Percentiles rank a stretch among this genome's conserved stretches.
These are phyloP conservation scores for Caranx ignobilis DNA, from an alignment of 2,113 vertebrate genomes.

Conservation along the genomic window DNA sequence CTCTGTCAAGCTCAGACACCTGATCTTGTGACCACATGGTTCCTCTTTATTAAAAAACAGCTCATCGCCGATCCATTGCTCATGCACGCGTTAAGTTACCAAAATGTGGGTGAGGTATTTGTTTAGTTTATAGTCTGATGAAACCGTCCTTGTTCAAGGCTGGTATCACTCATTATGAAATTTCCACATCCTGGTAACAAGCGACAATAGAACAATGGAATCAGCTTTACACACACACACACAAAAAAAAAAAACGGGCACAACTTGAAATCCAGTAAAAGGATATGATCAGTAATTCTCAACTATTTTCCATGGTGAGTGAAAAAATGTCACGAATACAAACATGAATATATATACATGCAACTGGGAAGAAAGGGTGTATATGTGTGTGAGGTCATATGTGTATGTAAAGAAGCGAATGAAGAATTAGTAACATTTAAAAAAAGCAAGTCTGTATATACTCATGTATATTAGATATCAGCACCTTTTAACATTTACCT, in stretches of 20 bases:
- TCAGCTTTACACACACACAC: not conserved
- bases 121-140: not conserved
- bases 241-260: too few relatives aligned
- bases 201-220: too few relatives aligned
- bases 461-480: not conserved
- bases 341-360: too few relatives aligned
- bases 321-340: too few relatives aligned
- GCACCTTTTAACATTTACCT: not conserved
- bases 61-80: not conserved
- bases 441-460: not conserved
- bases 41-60: not conserved
- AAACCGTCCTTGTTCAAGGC: not conserved
- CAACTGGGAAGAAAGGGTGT: too few relatives aligned
- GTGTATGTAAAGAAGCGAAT: too few relatives aligned
- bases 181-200: not conserved
- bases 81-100: not conserved
- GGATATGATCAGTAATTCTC: too few relatives aligned
- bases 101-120: constrained; percentile 5
- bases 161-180: not conserved
- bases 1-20: not conserved
- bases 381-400: too few relatives aligned
- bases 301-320: too few relatives aligned
- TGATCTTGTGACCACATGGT: not conserved
- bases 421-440: too few relatives aligned
- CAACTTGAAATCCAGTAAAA: too few relatives aligned